Evolutionary conservation across 2,888 invertebrate species (phyloP), one percentile per base, ranked within the genome.

Genomic region (Tubulanus polymorphus): DNA sequence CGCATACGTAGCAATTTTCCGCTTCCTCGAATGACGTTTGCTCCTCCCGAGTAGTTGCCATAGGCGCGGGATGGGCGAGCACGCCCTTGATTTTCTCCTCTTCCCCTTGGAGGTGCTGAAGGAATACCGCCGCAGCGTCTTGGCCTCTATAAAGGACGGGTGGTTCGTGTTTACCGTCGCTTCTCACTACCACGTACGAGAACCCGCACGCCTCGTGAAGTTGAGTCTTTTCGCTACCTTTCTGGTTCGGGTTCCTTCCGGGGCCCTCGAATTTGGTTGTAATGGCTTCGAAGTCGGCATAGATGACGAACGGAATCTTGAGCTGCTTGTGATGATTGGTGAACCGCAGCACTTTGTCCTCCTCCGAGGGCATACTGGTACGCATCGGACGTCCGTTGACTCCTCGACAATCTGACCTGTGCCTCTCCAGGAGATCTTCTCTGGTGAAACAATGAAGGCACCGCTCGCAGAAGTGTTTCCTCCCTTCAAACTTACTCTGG

Each of bases 231-330:
- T 23, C 26, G 8, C 53, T 57, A 52, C 48, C 48, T 29, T 56
- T 53, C 53, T 58, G 47, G 12, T 32, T 26, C 18, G 54, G 55
- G 28, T 59, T 46, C 1, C 41, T 55, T 41, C 45, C 57, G n/a
- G 55, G 29, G 8, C 52, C 49, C 28, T 26, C 35, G 2, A 57
- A 20, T 18, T 50, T 50, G 18, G 48, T 57, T 8, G 50, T 59
- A 1, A 61, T 46, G 12, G 53, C 53, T 46, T 61, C 57, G 37
- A 61, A 54, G 46, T 61, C 53, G 29, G 60, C 55, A 46, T 61
- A 60, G 54, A 61, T 53, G 20, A 53, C 45, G 47, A 32, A 60
- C 1, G 52, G 54, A 5, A 37, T 51, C 25, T 25, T 26, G 29
- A 60, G 48, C 35, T 52, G 49, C 47, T 51, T 56, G 48, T 54